A percentile compares a stretch with the other conserved stretches of the same genome.
phyloP scores from a whole-genome alignment of 2,113 vertebrate species.

The Labeo catla region DNA sequence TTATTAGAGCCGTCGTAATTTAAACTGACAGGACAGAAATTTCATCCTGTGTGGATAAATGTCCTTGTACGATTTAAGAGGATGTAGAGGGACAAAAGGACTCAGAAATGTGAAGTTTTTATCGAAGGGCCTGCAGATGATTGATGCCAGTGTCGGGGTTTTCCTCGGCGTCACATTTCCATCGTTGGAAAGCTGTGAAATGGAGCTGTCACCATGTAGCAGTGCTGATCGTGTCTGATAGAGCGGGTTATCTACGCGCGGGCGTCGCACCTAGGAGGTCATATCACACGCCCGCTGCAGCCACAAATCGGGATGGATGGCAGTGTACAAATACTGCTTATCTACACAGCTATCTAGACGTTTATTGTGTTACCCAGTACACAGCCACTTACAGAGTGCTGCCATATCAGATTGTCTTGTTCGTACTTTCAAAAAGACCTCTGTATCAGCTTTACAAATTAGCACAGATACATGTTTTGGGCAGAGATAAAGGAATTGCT shows the following conservation, averaged over 20 bases:
- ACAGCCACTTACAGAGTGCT: slow-evolving; percentile 33
- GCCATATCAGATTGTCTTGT: slow-evolving; percentile 43
- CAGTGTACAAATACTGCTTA: slow-evolving; percentile 52
- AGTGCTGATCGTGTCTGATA: slow-evolving; percentile 59
- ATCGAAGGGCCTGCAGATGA: slow-evolving; percentile 62
- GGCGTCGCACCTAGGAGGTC: slow-evolving; percentile 57
- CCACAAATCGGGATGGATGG: slow-evolving; percentile 59
- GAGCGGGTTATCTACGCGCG: slow-evolving; percentile 52
- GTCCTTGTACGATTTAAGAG: slow-evolving; percentile 63
- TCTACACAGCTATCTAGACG: slow-evolving; percentile 40
- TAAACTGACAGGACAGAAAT: slow-evolving; percentile 44
- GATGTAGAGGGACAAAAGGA: slow-evolving; percentile 42
- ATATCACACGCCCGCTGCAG: slow-evolving; percentile 50
- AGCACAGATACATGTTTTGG: background rate
- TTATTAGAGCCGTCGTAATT: slow-evolving; percentile 42
- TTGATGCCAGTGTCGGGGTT: slow-evolving; percentile 70
- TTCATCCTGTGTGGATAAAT: slow-evolving; percentile 34
- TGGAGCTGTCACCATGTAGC: slow-evolving; percentile 66
- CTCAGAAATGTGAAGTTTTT: slow-evolving; percentile 64
- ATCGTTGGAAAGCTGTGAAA: slow-evolving; percentile 72
- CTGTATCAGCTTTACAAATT: slow-evolving; percentile 25
- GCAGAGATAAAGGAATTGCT: slow-evolving; percentile 17
- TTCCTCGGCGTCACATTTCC: slow-evolving; percentile 70
- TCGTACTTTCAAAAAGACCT: slow-evolving; percentile 22
- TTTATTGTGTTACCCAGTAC: slow-evolving; percentile 44